Evolutionary conservation across 2,113 vertebrate species (phyloP).

Genomic region (Quiscalus mexicanus): DNA sequence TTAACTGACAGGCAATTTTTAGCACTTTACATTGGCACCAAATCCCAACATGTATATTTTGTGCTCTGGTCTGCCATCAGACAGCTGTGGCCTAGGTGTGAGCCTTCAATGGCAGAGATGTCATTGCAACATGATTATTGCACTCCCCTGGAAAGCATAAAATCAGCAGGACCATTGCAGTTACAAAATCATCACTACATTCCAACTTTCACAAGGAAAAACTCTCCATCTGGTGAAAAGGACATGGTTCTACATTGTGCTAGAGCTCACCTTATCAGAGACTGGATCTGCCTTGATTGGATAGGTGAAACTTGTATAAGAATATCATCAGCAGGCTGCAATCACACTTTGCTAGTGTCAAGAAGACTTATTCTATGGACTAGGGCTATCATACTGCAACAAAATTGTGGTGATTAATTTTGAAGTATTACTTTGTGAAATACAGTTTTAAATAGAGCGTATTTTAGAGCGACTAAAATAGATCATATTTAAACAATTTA

Average conservation of each 20-base stretch:
- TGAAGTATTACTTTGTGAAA: background rate
- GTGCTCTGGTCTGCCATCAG: background rate
- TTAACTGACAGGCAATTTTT: background rate
- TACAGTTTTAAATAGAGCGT: background rate
- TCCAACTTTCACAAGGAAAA: background rate
- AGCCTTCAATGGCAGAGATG: background rate
- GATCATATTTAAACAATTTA: background rate
- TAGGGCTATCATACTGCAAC: background rate
- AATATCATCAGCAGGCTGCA: background rate
- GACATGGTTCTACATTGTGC: background rate
- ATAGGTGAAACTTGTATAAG: background rate
- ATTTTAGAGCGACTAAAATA: background rate
- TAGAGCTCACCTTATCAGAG: background rate
- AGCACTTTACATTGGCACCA: background rate
- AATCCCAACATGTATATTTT: background rate
- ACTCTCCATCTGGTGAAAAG: background rate
- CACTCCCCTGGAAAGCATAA: background rate
- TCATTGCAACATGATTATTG: background rate
- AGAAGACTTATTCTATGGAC: background rate
- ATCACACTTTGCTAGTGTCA: background rate
- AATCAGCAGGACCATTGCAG: background rate
- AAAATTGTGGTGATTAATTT: background rate
- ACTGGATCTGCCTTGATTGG: background rate
- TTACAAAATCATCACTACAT: background rate
- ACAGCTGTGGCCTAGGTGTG: background rate